phyloP scores from a whole-genome alignment of 2,113 vertebrate genomes.

The Vulpes vulpes region DNA sequence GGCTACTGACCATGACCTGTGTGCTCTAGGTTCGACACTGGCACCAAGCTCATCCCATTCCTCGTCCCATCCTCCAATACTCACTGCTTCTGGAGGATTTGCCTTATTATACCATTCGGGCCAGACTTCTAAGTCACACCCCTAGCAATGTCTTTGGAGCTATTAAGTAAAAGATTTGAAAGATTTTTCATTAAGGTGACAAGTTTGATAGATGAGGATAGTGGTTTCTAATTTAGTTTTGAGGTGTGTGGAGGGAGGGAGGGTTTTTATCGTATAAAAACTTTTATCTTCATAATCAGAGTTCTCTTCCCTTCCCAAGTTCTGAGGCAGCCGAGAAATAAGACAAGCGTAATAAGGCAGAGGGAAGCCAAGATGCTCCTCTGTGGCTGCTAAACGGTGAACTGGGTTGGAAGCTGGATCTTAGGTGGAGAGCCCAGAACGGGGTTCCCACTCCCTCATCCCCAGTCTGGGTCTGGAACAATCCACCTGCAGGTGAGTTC shows the following conservation, averaged over 20 bases:
- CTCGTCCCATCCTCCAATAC: accelerated
- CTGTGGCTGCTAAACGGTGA: not conserved
- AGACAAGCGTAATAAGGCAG: not conserved
- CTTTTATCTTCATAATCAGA: conserved; percentile 44
- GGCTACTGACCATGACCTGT: not conserved
- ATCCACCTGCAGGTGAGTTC: not conserved
- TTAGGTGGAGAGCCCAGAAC: not conserved
- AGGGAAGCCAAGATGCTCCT: not conserved
- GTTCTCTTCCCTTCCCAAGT: conserved; percentile 18
- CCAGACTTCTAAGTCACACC: not conserved
- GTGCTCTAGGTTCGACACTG: not conserved
- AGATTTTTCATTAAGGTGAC: conserved; percentile 65
- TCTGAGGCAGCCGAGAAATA: conserved; percentile 5
- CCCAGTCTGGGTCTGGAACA: too few species aligned
- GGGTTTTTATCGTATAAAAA: conserved; percentile 39
- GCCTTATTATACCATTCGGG: not conserved
- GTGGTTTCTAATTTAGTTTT: conserved; percentile 67
- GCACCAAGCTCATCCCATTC: not conserved
- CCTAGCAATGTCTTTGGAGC: conserved; percentile 13
- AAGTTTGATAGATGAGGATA: conserved; percentile 64
- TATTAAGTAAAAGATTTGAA: conserved; percentile 53
- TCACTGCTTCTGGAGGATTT: not conserved
- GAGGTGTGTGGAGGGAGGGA: conserved; percentile 33
- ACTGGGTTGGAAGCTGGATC: not conserved
- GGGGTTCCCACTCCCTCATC: not conserved